Evolutionary conservation across 2,888 invertebrate species (phyloP).

Genomic region (Meliscaeva auricollis): DNA sequence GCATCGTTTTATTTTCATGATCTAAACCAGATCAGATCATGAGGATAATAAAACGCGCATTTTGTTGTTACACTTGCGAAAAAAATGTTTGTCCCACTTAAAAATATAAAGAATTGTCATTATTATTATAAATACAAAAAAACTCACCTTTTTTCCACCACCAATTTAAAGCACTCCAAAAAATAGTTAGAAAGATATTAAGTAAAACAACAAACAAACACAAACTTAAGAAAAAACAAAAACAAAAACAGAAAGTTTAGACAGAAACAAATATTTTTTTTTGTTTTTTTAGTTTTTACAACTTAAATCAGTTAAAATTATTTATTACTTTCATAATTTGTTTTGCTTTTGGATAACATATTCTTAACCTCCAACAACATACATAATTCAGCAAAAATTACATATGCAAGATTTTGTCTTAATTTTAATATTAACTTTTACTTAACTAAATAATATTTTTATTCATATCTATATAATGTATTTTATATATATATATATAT

Average conservation of each 20-base stretch:
- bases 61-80: too few species aligned
- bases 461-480: slow-evolving; percentile 7
- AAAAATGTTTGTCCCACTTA: neutral
- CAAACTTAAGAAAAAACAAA: neutral
- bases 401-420: slow-evolving; percentile 33
- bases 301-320: slow-evolving; percentile 62
- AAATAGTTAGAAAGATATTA: slow-evolving; percentile 1
- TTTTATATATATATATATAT: slow-evolving; percentile 22
- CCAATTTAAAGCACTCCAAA: slow-evolving; percentile 11
- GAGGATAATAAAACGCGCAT: too few species aligned
- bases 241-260: slow-evolving; percentile 8
- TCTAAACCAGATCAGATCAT: too few species aligned
- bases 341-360: slow-evolving; percentile 41
- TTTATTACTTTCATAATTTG: slow-evolving; percentile 54
- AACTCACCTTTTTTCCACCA: slow-evolving; percentile 57
- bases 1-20: too few species aligned
- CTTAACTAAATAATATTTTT: slow-evolving; percentile 43
- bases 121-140: neutral
- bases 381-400: slow-evolving; percentile 53
- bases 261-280: slow-evolving; percentile 50
- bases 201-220: slow-evolving; percentile 11
- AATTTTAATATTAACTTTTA: slow-evolving; percentile 31
- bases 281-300: slow-evolving; percentile 58
- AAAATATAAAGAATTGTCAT: neutral
- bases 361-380: slow-evolving; percentile 47